Conservation (phyloP, 1,140 invertebrate species). For the Drosophila sp. region DNA sequence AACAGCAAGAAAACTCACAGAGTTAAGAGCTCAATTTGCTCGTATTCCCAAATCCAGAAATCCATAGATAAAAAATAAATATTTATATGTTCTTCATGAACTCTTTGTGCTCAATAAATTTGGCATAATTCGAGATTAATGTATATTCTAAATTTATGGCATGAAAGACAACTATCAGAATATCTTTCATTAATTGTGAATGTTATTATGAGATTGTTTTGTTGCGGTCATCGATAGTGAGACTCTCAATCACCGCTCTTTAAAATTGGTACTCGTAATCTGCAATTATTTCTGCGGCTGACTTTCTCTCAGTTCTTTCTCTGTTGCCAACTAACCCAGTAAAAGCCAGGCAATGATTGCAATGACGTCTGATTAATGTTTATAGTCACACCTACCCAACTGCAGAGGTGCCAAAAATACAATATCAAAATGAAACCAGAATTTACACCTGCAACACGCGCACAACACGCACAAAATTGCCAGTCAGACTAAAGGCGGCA, state of each 20-base stretch:
- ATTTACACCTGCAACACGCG: constrained; percentile 74
- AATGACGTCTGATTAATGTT: constrained; percentile 69
- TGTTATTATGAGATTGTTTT: constrained; percentile 16
- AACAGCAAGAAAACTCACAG: neutral
- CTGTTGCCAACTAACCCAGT: constrained; percentile 65
- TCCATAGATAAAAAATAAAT: no score
- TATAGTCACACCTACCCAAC: constrained; percentile 71
- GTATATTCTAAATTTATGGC: neutral
- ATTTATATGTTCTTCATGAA: no score
- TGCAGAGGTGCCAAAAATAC: constrained; percentile 41
- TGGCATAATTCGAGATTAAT: neutral
- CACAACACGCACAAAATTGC: constrained; percentile 65
- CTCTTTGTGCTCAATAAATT: no score
- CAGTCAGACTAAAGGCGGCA: constrained; percentile 57
- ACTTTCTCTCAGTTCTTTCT: constrained; percentile 41
- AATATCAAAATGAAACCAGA: constrained; percentile 45
- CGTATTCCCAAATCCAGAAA: neutral
- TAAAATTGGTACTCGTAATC: constrained; percentile 36
- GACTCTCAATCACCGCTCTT: constrained; percentile 34
- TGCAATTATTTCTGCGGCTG: constrained; percentile 43
- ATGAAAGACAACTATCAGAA: constrained; percentile 14
- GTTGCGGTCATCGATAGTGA: constrained; percentile 12
- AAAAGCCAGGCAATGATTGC: constrained; percentile 38
- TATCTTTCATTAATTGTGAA: constrained; percentile 42
- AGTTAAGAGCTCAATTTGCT: neutral